A percentile compares a stretch with the other conserved stretches of the same genome.
phyloP scores from a whole-genome alignment of 1,140 invertebrate genomes.

The Nymphalis io region DNA sequence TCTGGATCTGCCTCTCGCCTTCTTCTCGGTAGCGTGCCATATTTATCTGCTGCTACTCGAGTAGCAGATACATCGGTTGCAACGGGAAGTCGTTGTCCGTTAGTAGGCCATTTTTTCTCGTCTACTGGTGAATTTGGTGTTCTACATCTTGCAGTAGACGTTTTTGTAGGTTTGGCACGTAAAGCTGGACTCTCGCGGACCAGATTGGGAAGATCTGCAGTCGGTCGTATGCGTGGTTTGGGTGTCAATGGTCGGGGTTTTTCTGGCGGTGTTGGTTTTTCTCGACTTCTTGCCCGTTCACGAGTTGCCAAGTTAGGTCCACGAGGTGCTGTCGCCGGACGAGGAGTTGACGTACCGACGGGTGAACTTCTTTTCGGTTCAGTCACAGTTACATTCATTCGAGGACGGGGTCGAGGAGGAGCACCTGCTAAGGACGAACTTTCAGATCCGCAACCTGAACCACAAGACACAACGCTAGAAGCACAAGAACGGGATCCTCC shows the following conservation, averaged over 20 bases:
- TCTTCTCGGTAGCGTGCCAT: constrained; percentile 88
- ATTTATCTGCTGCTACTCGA: constrained; percentile 84
- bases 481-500: constrained; percentile 84
- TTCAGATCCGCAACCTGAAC: constrained; percentile 88
- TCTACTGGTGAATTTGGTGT: constrained; percentile 85
- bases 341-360: constrained; percentile 79
- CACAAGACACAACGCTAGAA: constrained; percentile 88
- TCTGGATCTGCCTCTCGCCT: constrained; percentile 82
- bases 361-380: constrained; percentile 67
- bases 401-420: constrained; percentile 64
- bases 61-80: constrained; percentile 72
- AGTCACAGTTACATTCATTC: constrained; percentile 67
- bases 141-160: constrained; percentile 80
- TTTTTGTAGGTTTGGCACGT: constrained; percentile 81
- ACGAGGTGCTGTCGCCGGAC: constrained; percentile 79
- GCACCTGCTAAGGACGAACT: constrained; percentile 84
- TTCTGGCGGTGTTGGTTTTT: constrained; percentile 74
- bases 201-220: constrained; percentile 77
- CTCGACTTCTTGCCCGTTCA: constrained; percentile 81
- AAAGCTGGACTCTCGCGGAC: constrained; percentile 78
- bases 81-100: constrained; percentile 61
- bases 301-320: constrained; percentile 75
- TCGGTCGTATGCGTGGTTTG: constrained; percentile 81
- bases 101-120: constrained; percentile 85
- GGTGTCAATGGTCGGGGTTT: constrained; percentile 77